These are phyloP conservation scores for Alca torda DNA, from an alignment of 2,797 vertebrate genomes.

Conservation along the genomic window DNA sequence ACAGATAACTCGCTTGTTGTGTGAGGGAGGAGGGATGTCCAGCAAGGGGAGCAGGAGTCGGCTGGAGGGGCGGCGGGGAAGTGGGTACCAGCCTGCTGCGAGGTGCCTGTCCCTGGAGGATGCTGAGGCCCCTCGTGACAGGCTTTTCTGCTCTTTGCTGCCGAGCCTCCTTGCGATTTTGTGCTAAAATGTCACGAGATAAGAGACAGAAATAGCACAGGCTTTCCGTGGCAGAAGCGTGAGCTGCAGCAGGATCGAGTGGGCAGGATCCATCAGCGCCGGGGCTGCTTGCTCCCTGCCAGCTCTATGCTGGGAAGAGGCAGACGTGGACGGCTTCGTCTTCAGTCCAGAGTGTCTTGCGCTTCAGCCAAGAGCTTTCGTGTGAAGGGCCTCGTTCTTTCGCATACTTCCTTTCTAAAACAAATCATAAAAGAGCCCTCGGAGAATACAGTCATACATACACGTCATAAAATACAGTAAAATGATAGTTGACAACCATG, in stretches of 20 bases:
- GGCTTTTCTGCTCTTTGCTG: not conserved
- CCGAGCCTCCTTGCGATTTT: not conserved
- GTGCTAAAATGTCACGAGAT: not conserved
- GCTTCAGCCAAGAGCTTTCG: not conserved
- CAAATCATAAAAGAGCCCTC: not conserved
- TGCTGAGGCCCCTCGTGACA: rapidly evolving
- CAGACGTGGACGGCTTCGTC: not conserved
- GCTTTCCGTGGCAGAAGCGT: not conserved
- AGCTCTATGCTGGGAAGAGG: not conserved
- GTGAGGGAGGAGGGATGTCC: not conserved
- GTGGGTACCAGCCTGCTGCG: not conserved
- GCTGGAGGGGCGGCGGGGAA: not conserved
- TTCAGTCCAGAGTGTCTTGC: not conserved
- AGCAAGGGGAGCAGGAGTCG: not conserved
- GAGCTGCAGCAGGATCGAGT: not conserved
- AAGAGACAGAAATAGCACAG: conserved; percentile 12
- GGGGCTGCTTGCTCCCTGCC: not conserved
- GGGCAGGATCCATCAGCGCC: not conserved
- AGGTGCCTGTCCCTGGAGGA: rapidly evolving
- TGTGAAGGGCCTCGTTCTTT: conserved; percentile 5
- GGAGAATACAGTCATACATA: not conserved
- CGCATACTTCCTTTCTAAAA: not conserved
- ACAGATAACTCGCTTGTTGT: rapidly evolving
- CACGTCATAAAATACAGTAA: not conserved
- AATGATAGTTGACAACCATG: conserved; percentile 45